Evolutionary conservation across 2,113 vertebrate species (phyloP), one percentile per base, ranked within the genome.

Genomic region (Colinus virginianus): DNA sequence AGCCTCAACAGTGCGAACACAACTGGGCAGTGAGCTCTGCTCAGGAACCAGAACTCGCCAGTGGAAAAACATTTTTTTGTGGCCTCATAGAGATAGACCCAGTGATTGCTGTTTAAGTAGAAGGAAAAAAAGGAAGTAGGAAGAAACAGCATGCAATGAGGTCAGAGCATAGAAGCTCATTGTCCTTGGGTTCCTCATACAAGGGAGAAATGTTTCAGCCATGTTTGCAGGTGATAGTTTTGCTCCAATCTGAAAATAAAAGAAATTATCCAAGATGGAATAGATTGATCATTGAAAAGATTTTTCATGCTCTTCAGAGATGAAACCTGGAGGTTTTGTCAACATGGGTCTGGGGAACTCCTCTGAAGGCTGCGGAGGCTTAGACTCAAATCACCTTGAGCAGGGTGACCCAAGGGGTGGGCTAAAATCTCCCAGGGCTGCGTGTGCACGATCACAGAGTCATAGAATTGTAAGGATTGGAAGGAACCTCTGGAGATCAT

Each of bases 111-210:
- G 46, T 45, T 85, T 87, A 88, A 89, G 71, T 58, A 87, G 88
- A 91, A 84, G 53, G 70, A 82, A 83, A 87, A 95, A 88, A 72
- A 72, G 72, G 84, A 88, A 95, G 70, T 5, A 2, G 43, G 11
- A 38, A 83, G 45, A 45, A 16, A 34, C 15, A 68, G 32, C 3
- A 40, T 26, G 18, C 1, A 3, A 4, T 46, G 68, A 85, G 53
- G 78, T 87, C 87, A 85, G 76, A 68, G 70, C 43, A 49, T 2
- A 51, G 69, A 76, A 94, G 61, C 76, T 87, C 81, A 83, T 69
- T 55, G 49, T 92, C 63, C 80, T 61, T 0, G 0, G 51, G 77
- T 76, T 93, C 78, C 81, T 84, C 38, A 23, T 68, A 36, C 10
- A 13, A 69, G 25, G 59, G 84, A 78, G 75, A 80, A 79, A 84